Conservation (phyloP, 1,140 invertebrate species). For the Drosophila suzukii region DNA sequence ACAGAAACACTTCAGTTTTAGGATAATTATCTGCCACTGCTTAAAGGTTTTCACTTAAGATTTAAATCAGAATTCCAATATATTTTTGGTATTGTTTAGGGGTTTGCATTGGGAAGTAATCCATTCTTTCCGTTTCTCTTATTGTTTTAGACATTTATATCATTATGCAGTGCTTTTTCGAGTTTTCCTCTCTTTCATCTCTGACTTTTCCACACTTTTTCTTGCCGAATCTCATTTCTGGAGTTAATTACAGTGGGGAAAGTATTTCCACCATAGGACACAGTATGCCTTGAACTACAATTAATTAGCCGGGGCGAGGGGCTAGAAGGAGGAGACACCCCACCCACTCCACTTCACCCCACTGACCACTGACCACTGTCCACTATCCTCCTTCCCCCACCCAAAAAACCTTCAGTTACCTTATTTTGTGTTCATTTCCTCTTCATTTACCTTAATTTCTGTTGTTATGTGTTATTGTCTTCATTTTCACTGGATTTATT, state of each 20-base stretch:
- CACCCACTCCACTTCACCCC: not conserved
- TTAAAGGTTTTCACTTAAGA: not conserved
- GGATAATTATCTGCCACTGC: not conserved
- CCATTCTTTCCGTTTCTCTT: not conserved
- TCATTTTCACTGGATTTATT: constrained; percentile 27
- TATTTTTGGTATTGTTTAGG: no score
- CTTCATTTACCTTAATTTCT: constrained; percentile 8
- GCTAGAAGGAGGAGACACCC: constrained; percentile 18
- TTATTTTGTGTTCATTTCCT: constrained; percentile 10
- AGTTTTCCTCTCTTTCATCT: constrained; percentile 4
- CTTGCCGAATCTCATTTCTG: constrained; percentile 3
- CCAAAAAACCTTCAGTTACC: not conserved
- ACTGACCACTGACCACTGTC: constrained; percentile 3
- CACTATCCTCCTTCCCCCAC: not conserved
- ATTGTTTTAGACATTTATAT: constrained; percentile 7
- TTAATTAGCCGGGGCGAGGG: constrained; percentile 15
- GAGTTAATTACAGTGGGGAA: constrained; percentile 30
- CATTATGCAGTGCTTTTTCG: constrained; percentile 23
- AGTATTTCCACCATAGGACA: constrained; percentile 16
- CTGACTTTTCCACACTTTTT: constrained; percentile 11
- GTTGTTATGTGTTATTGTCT: not conserved
- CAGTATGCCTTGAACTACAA: constrained; percentile 12
- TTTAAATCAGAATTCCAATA: not conserved
- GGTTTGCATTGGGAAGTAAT: not conserved
- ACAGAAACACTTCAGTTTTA: not conserved